A percentile compares a stretch with the other conserved stretches of the same genome.
Evolutionary conservation across 2,888 invertebrate genomes (phyloP).

Genomic region (Drosophila neonasuta): DNA sequence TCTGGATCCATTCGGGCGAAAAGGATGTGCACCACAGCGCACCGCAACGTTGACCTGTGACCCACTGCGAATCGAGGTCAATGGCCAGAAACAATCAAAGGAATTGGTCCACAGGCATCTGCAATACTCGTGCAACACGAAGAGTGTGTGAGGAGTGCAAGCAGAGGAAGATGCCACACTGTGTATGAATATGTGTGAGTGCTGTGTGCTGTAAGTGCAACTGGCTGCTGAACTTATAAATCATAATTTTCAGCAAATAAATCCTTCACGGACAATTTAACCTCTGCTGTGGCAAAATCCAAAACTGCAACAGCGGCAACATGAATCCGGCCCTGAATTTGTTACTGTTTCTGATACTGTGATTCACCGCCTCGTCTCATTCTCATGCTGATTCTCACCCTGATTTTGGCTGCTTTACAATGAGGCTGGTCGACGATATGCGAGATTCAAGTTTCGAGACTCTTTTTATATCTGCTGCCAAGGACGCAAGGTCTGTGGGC

Average conservation of each 20-base stretch:
- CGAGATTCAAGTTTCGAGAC: conserved; percentile 1
- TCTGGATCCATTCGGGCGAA: conserved; percentile 20
- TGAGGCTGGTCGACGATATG: conserved; percentile 16
- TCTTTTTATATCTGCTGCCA: conserved; percentile 36
- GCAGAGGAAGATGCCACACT: neutral
- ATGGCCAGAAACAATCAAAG: conserved; percentile 59
- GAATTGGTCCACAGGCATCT: conserved; percentile 42
- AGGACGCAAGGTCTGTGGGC: conserved; percentile 39
- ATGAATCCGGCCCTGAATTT: conserved; percentile 32
- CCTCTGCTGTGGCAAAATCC: conserved; percentile 46
- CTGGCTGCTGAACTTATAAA: conserved; percentile 71
- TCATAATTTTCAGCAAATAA: conserved; percentile 75
- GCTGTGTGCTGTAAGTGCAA: conserved; percentile 45
- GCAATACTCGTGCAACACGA: conserved; percentile 3
- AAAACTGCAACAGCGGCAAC: conserved; percentile 66
- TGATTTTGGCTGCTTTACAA: conserved; percentile 44
- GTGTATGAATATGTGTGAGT: neutral
- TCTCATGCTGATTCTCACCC: conserved; percentile 6
- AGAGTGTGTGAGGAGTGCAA: neutral
- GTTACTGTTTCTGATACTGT: conserved; percentile 26
- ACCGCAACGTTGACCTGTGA: conserved; percentile 31
- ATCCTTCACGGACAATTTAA: conserved; percentile 75
- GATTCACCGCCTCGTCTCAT: conserved; percentile 18
- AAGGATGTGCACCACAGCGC: conserved; percentile 11
- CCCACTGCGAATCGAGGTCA: conserved; percentile 58